These are phyloP conservation scores for Autographa pulchrina DNA, from an alignment of 2,888 invertebrate genomes.

Conservation along the genomic window DNA sequence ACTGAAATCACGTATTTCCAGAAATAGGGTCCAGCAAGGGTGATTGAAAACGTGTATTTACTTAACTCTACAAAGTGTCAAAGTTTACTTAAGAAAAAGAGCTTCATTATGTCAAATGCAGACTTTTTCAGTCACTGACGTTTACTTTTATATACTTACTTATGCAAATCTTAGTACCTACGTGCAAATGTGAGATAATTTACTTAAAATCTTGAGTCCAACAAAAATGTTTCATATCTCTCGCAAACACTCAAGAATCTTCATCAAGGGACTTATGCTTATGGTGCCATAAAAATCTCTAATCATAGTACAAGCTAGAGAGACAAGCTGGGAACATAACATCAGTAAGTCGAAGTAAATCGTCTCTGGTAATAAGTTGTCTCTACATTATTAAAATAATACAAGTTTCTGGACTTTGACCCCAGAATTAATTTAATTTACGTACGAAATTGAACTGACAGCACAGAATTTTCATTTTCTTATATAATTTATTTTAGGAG, in stretches of 20 bases:
- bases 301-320: conserved; percentile 11
- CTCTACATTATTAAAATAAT: conserved; percentile 21
- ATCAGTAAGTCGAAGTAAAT: conserved; percentile 21
- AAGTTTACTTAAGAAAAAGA: neutral
- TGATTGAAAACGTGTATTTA: neutral
- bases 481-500: neutral
- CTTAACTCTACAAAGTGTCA: neutral
- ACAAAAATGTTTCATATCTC: neutral
- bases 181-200: neutral
- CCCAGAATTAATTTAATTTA: conserved; percentile 44
- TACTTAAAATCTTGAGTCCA: neutral
- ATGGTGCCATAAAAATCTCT: neutral
- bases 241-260: neutral
- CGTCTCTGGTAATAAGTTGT: conserved; percentile 13
- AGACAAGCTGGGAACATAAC: conserved; percentile 18
- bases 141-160: neutral
- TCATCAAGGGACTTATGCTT: neutral
- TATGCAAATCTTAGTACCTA: neutral
- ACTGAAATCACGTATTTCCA: conserved; percentile 2
- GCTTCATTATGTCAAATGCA: neutral
- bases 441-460: conserved; percentile 24
- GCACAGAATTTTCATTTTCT: neutral
- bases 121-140: neutral
- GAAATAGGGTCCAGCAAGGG: neutral
- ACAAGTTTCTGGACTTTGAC: conserved; percentile 22